Evolutionary conservation across 2,888 invertebrate genomes (phyloP), one percentile per base, ranked within the genome.

Genomic region (Sycophila texana): DNA sequence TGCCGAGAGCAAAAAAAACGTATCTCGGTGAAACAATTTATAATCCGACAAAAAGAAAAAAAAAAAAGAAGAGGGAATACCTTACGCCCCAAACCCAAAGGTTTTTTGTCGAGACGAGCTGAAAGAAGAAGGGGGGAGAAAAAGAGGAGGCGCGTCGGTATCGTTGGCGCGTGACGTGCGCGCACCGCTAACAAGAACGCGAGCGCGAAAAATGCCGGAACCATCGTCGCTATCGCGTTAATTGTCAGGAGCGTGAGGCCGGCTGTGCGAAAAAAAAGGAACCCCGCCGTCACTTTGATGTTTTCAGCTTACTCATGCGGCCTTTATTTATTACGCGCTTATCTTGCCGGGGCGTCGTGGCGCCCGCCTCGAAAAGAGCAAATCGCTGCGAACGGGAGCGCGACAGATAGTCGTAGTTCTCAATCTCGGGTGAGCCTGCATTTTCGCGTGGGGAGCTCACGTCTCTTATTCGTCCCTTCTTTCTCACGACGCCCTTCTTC

Each of bases 281-380:
- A 83, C 74, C 83, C 83, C 84, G 81, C 83, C 84, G 79, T 86
- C 87, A 85, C 81, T 81, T 77, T 80, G 82, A 73, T 79, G 77
- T 78, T 84, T 87, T 83, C 81, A 85, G 86, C 87, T 85, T 86
- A 86, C 86, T 87, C 86, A 86, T 84, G 83, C 83, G 68, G 82
- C 84, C 82, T 84, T 86, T 88, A 88, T 88, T 88, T 87, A 86
- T 86, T 85, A 86, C 80, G 61, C 80, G 77, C 84, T 87, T 87
- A 87, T 88, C 87, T 39, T 83, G 68, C 78, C 81, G 81, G 66
- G 57, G 68, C 63, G 75, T 78, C 57, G 65, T 77, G 39, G 18
- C 58, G 63, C 22, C n/a, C 16, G 22, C 68, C 12, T 20, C 22
- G 72, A 67, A 30, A 58, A 47, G 47, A 58, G 26, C 76, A 57